Conservation (phyloP, 2,797 vertebrate species). For the Staurois parvus region DNA sequence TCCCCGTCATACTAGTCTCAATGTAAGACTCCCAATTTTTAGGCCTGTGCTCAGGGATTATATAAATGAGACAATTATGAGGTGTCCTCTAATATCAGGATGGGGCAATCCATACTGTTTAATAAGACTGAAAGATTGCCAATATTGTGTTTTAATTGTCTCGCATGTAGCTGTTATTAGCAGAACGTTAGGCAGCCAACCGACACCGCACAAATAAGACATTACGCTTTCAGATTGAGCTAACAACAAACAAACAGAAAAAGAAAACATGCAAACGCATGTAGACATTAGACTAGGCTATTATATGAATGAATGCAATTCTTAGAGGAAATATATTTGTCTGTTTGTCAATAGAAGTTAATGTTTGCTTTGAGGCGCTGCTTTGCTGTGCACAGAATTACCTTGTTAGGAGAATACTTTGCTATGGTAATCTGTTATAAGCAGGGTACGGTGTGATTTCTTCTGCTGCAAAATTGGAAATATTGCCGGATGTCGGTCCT, state of each 20-base stretch:
- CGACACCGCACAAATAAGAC: constrained; percentile 4
- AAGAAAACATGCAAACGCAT: constrained; percentile 19
- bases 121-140: constrained; percentile 22
- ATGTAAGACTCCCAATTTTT: constrained; percentile 12
- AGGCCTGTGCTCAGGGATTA: neutral
- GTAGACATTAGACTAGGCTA: constrained; percentile 28
- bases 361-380: constrained; percentile 18
- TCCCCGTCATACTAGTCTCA: constrained; percentile 18
- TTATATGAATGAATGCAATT: constrained; percentile 33
- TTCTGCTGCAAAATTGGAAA: neutral
- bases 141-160: constrained; percentile 23
- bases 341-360: constrained; percentile 13
- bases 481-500: neutral
- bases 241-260: constrained; percentile 2
- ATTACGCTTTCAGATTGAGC: constrained; percentile 20
- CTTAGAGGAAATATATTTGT: constrained; percentile 17
- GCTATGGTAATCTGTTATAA: neutral
- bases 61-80: constrained; percentile 33
- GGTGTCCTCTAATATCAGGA: constrained; percentile 8
- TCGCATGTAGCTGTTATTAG: constrained; percentile 6
- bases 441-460: neutral
- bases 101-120: constrained; percentile 37
- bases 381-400: constrained; percentile 16
- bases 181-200: neutral
- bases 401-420: constrained; percentile 6